Evolutionary conservation across 2,113 vertebrate genomes (phyloP).

Genomic region (Oreochromis niloticus): DNA sequence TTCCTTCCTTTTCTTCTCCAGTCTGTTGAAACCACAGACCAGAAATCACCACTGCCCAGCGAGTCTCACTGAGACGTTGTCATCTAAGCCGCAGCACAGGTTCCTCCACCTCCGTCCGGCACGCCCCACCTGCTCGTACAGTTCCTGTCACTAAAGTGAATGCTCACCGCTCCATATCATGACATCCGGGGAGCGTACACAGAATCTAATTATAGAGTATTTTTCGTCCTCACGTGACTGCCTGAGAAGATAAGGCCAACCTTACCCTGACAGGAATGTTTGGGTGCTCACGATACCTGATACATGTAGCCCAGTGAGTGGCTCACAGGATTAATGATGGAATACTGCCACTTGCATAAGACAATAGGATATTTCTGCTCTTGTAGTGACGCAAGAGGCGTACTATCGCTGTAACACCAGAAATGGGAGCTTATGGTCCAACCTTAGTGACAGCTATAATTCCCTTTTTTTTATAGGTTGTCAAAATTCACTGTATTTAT

Average conservation of each 20-base stretch:
- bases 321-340: background rate
- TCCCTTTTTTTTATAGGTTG: background rate
- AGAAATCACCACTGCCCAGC: background rate
- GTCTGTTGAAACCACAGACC: background rate
- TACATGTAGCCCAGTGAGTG: background rate
- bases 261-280: background rate
- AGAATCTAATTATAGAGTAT: background rate
- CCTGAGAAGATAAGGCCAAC: background rate
- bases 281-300: background rate
- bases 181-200: background rate
- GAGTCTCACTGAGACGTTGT: background rate
- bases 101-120: constrained; percentile 42
- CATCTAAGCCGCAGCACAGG: constrained; percentile 28
- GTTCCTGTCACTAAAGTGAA: background rate
- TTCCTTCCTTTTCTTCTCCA: background rate
- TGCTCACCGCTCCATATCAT: background rate
- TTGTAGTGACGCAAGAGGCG: background rate
- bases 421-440: background rate
- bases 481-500: background rate
- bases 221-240: background rate
- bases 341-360: background rate
- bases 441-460: background rate
- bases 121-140: background rate
- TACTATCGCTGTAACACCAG: background rate
- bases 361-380: background rate